Percentiles rank a stretch among this genome's conserved stretches.
Conservation (phyloP, 2,888 invertebrate genomes). For the Drosophila neotestacea region DNA sequence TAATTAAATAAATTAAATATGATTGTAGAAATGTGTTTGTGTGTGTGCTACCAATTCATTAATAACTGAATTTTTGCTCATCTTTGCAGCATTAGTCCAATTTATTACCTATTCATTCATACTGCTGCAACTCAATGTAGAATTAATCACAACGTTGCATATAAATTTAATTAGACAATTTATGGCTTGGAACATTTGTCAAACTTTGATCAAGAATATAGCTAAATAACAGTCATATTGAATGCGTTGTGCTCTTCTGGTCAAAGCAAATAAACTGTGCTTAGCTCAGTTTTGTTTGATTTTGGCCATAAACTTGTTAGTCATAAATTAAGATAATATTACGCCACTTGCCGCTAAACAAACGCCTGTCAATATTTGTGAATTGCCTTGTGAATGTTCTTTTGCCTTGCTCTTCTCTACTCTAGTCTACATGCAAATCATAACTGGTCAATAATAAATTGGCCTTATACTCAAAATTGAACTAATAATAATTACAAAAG, state of each 20-base stretch:
- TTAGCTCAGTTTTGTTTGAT: constrained; percentile 11
- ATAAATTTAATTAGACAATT: constrained; percentile 31
- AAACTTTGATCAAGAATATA: constrained; percentile 1
- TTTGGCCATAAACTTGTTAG: constrained; percentile 44
- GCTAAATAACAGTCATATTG: constrained; percentile 13
- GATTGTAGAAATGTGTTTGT: background rate
- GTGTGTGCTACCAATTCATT: background rate
- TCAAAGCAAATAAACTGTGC: constrained; percentile 34
- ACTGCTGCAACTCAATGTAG: background rate
- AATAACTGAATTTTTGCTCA: background rate
- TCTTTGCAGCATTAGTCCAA: background rate
- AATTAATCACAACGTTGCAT: constrained; percentile 2
- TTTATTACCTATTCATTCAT: background rate
- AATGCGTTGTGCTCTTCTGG: constrained; percentile 7
- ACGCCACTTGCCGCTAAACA: constrained; percentile 40
- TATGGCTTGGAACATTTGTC: constrained; percentile 9
- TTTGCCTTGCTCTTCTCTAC: constrained; percentile 1
- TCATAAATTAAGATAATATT: constrained; percentile 58
- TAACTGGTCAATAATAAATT: constrained; percentile 51
- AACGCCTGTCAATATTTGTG: constrained; percentile 50
- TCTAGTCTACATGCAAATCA: constrained; percentile 29
- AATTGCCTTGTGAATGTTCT: constrained; percentile 17
- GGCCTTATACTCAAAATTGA: constrained; percentile 47
- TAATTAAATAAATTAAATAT: constrained; percentile 2
- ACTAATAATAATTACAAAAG: constrained; percentile 65